phyloP scores from a whole-genome alignment of 2,888 invertebrate species.

The Notodonta dromedarius region DNA sequence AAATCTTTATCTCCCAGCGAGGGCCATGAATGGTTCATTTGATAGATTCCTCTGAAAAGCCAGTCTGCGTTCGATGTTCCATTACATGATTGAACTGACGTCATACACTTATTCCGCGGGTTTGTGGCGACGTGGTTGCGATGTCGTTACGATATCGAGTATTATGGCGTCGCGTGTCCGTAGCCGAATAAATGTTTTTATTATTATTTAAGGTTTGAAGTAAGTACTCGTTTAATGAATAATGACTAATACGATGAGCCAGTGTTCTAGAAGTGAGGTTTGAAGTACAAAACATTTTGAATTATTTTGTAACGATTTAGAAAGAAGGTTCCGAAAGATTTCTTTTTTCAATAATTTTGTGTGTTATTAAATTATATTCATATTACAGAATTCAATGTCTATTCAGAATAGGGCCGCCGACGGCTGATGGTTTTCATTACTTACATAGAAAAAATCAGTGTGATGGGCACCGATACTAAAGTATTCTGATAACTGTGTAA shows the following conservation, averaged over 20 bases:
- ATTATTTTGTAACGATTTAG: too few species aligned
- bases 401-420: constrained; percentile 2
- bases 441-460: constrained; percentile 45
- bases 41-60: constrained; percentile 37
- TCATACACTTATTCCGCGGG: constrained; percentile 37
- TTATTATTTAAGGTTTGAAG: too few species aligned
- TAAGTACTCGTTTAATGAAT: too few species aligned
- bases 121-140: constrained; percentile 27
- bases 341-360: too few species aligned
- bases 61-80: constrained; percentile 36
- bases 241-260: too few species aligned
- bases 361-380: too few species aligned
- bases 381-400: background rate
- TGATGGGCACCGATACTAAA: constrained; percentile 40
- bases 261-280: too few species aligned
- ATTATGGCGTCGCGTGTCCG: too few species aligned
- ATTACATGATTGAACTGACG: constrained; percentile 57
- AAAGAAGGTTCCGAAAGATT: too few species aligned
- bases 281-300: too few species aligned
- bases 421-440: constrained; percentile 46
- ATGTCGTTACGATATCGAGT: constrained; percentile 8
- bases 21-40: constrained; percentile 41
- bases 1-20: constrained; percentile 3
- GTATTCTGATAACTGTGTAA: constrained; percentile 11
- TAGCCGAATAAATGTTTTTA: too few species aligned